A percentile compares a stretch with the other conserved stretches of the same genome.
Evolutionary conservation across 2,113 vertebrate genomes (phyloP).

Genomic region (Hymenochirus boettgeri): DNA sequence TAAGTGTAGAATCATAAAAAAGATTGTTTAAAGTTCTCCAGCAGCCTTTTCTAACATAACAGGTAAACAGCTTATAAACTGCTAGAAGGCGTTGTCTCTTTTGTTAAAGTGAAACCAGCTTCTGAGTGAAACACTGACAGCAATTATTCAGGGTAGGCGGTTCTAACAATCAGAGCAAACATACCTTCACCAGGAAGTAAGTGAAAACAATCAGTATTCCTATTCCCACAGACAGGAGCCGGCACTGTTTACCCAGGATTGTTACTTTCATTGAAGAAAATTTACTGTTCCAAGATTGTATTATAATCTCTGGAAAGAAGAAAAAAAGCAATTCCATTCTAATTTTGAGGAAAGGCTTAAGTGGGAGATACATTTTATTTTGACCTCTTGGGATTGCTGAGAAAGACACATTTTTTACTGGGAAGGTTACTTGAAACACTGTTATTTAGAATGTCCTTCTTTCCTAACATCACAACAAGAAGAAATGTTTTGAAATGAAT

Average conservation of each 20-base stretch:
- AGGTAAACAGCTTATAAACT: background rate
- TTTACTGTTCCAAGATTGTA: background rate
- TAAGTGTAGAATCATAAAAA: too few species aligned
- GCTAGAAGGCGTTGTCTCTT: background rate
- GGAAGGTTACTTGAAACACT: too few species aligned
- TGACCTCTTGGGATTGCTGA: background rate
- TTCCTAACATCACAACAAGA: background rate
- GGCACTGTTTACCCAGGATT: background rate
- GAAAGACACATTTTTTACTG: too few species aligned
- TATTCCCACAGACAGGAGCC: background rate
- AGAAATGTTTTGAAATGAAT: background rate
- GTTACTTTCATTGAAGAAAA: background rate
- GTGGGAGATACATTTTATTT: background rate
- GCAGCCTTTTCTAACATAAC: background rate
- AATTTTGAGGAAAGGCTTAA: background rate
- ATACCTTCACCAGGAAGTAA: conserved; percentile 39
- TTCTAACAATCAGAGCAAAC: conserved; percentile 9
- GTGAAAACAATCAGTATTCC: conserved; percentile 1
- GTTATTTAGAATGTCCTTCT: too few species aligned
- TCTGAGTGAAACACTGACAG: background rate
- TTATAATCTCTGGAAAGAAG: background rate
- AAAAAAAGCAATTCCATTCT: background rate
- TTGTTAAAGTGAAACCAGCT: background rate
- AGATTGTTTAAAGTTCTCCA: too few species aligned
- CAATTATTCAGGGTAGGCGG: conserved; percentile 12